Evolutionary conservation across 1,140 invertebrate species (phyloP), one percentile per base, ranked within the genome.

Genomic region (Mactra quadrangularis): DNA sequence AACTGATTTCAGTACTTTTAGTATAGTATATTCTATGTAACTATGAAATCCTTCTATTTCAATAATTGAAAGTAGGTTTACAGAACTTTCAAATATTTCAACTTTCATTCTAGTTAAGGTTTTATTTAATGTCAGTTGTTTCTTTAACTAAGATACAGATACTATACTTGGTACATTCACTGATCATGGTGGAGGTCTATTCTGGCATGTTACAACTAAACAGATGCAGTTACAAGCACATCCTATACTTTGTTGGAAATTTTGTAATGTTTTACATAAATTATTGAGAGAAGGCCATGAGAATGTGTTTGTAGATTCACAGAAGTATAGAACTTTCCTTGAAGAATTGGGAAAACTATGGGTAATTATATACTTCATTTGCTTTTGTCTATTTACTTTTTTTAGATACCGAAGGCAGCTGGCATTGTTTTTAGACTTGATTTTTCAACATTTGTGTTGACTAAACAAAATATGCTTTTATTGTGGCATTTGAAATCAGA

Each of bases 231-330:
- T 98, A 3, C 96, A 97, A 93, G 97, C 97, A 81, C 97, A 98
- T 94, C 95, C 97, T 60, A 98, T 99, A 85, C 95, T 98, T 27
- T 97, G 97, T 3, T 99, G 99, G 99, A 99, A 99, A 93, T 99
- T 99, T 93, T 99, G 98, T 90, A 97, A 99, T 94, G 96, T 99
- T 70, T 94, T 99, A 6, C 98, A 99, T 93, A 99, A 99, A 94
- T 94, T 99, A 38, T 93, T 99, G 55, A 94, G 98, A 19, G 99
- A 99, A 93, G 98, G 98, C 3, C 98, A 99, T 94, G 95, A 95
- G 29, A 95, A 96, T 87, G 97, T 97, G 31, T 81, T 81, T 33
- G 70, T 95, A n/a, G 96, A 98, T 91, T 98, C 97, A 9, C 96
- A 96, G 89, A 95, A 95, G 57, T 96, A 97, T 91, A 94, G 95